A percentile compares a stretch with the other conserved stretches of the same genome.
Conservation (phyloP, 2,797 vertebrate genomes). For the Alosa sapidissima region DNA sequence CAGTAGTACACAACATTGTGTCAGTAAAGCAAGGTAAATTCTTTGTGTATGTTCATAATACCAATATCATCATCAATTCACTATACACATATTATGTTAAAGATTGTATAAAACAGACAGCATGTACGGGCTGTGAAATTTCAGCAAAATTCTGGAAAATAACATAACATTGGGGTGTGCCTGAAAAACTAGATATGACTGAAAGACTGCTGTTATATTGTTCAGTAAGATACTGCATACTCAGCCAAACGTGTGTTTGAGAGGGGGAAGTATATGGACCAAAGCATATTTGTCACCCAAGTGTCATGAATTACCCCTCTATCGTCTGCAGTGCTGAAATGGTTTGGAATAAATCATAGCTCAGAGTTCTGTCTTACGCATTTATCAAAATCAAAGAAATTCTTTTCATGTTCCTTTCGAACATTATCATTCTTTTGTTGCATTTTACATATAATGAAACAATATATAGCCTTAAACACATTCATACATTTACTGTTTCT, state of each 20-base stretch:
- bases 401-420: background rate
- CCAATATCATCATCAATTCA: too few species aligned
- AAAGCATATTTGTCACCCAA: slow-evolving; percentile 8
- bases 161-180: background rate
- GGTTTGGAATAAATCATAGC: background rate
- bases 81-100: too few species aligned
- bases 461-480: background rate
- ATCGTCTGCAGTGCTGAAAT: background rate
- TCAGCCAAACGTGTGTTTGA: background rate
- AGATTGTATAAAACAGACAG: background rate
- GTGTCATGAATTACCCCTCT: slow-evolving; percentile 11
- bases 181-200: background rate
- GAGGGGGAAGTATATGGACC: background rate
- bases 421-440: background rate
- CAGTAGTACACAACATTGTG: too few species aligned
- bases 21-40: too few species aligned
- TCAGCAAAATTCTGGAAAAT: background rate
- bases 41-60: too few species aligned
- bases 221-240: background rate
- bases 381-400: background rate
- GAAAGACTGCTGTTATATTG: background rate
- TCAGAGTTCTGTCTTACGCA: background rate
- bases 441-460: background rate
- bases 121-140: background rate
- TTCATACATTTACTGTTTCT: background rate